Base-by-base conservation (phyloP, 2,888 invertebrate species). In the Ceramica pisi region DNA sequence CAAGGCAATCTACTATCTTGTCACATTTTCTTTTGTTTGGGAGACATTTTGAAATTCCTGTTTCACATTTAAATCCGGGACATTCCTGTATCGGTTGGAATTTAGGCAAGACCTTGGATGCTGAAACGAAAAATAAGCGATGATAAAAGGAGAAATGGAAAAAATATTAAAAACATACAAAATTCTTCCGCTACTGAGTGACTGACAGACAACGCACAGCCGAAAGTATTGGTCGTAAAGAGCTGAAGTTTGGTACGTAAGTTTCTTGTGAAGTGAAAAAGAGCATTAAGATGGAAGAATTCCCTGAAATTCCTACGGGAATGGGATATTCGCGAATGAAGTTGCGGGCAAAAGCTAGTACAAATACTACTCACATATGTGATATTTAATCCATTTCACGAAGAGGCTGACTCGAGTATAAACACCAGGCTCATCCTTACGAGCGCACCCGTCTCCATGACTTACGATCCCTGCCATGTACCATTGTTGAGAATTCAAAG, bases 381-480 rank as follows among this genome's bases (percentile, higher is more conserved):
- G 96, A 65, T 96, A 94, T 78, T 95, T 95, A 76, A 98, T 97
- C 98, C 98, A 98, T 74, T 97, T 96, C n/a, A 97, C 91, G 88
- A 97, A 98, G 38, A 97, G 94, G 80, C 97, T 97, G 26, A 98
- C 97, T 92, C 97, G 96, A 0, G 98, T 98, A 87, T 98, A 98
- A 60, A 97, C 98, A 2, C 98, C 98, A 23, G 98, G 98, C 90
- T 98, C 98, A 75, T 97, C 96, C 65, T 97, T 97, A 80, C 98
- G 96, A 26, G 97, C 98, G 91, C 98, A 98, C 5, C 98, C 98
- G 86, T 98, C 97, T 35, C 98, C 98, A 88, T 98, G 98, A 88
- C 98, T 98, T 0, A 98, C 98, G 64, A 98, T 97, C 0, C 98
- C 98, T 8, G 97, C 98, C 75, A 98, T 95, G 89, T 98, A 98